Percentiles rank a stretch among this genome's conserved stretches.
Conservation (phyloP, 2,113 vertebrate genomes). For the Cottus gobio region DNA sequence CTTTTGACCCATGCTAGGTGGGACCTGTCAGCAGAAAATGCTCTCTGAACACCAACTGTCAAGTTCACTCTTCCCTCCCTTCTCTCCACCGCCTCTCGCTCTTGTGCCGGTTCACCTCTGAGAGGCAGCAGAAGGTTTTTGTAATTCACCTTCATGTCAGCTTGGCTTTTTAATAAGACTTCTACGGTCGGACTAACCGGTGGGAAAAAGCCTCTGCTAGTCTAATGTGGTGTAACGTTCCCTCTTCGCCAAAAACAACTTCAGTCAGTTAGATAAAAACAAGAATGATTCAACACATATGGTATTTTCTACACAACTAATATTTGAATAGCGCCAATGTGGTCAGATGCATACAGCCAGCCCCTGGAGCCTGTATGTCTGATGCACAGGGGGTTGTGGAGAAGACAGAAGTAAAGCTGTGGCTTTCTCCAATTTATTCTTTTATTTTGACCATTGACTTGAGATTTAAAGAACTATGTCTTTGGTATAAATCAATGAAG, state of each 20-base stretch:
- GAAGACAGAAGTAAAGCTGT: background rate
- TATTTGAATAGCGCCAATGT: background rate
- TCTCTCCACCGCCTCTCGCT: conserved; percentile 27
- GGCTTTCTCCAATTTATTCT: background rate
- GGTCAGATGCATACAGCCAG: background rate
- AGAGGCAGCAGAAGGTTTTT: conserved; percentile 54
- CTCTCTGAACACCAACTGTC: conserved; percentile 65
- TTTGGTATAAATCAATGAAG: background rate
- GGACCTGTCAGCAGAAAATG: conserved; percentile 56
- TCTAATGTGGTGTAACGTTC: conserved; percentile 12
- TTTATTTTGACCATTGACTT: too few relatives aligned
- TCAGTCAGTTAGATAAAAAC: background rate
- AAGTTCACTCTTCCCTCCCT: conserved; percentile 40
- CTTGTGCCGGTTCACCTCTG: conserved; percentile 31
- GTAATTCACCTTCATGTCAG: conserved; percentile 63
- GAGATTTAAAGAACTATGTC: background rate
- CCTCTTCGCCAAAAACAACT: conserved; percentile 2
- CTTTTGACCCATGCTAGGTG: conserved; percentile 52
- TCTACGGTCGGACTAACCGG: conserved; percentile 1
- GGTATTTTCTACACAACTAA: background rate
- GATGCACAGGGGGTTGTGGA: background rate
- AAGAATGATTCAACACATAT: background rate
- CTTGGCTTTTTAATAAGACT: conserved; percentile 56
- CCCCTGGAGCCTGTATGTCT: background rate
- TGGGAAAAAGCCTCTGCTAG: conserved; percentile 8